Conservation (phyloP, 2,797 vertebrate genomes). For the Crenuchus spilurus region DNA sequence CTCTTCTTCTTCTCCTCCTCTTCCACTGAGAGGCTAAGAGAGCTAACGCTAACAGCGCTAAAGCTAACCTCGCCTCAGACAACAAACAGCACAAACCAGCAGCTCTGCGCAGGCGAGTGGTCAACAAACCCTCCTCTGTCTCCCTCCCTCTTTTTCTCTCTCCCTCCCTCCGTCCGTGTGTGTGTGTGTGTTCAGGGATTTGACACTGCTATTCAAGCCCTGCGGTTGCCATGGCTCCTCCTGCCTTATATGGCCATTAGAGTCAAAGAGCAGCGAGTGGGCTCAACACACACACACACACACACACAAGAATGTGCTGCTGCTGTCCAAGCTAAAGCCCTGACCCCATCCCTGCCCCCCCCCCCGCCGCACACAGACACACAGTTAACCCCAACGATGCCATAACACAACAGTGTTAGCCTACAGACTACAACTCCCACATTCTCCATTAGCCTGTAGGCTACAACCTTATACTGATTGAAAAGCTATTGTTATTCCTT, state of each 20-base stretch:
- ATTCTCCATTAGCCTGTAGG: background rate
- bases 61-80: background rate
- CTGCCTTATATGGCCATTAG: constrained; percentile 90
- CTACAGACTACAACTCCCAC: too few species aligned
- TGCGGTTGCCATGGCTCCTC: constrained; percentile 85
- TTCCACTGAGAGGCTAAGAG: constrained; percentile 25
- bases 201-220: constrained; percentile 89
- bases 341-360: constrained; percentile 69
- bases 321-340: constrained; percentile 65
- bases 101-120: constrained; percentile 64
- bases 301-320: constrained; percentile 68
- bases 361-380: constrained; percentile 24
- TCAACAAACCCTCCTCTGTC: constrained; percentile 70
- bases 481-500: too few species aligned
- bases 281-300: constrained; percentile 19
- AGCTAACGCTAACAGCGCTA: background rate
- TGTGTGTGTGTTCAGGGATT: constrained; percentile 85
- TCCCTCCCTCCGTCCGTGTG: constrained; percentile 59
- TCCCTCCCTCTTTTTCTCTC: constrained; percentile 57
- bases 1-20: constrained; percentile 59
- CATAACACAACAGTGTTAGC: constrained; percentile 56
- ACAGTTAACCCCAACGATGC: constrained; percentile 71
- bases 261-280: constrained; percentile 87
- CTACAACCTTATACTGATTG: too few species aligned
- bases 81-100: constrained; percentile 62